phyloP scores from a whole-genome alignment of 2,888 invertebrate species.

The Tridacna crocea region DNA sequence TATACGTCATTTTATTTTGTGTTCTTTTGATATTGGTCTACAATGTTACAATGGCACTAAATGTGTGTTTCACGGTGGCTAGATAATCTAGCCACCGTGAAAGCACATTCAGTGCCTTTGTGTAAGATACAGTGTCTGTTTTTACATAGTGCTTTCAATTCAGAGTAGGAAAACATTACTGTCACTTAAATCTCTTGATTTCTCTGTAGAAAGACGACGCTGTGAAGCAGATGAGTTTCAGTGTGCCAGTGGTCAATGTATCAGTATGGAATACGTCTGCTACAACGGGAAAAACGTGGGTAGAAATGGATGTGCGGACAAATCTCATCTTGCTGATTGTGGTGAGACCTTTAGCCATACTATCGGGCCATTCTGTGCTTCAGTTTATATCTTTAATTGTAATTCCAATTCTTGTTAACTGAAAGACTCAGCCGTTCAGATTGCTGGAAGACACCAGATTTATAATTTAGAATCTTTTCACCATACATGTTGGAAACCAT shows the following conservation, averaged over 20 bases:
- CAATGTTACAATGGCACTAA: too few species aligned
- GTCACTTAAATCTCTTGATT: too few species aligned
- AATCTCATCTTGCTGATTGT: constrained; percentile 84
- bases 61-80: too few species aligned
- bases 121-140: too few species aligned
- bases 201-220: neutral
- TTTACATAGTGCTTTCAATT: too few species aligned
- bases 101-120: too few species aligned
- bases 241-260: constrained; percentile 83
- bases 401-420: neutral
- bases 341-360: constrained; percentile 76
- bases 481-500: too few species aligned
- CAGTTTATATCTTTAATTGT: neutral
- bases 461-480: too few species aligned
- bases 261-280: constrained; percentile 72
- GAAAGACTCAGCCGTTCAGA: neutral
- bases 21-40: too few species aligned
- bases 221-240: constrained; percentile 77
- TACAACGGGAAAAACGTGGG: constrained; percentile 70
- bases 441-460: neutral
- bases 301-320: constrained; percentile 82
- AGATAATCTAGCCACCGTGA: too few species aligned
- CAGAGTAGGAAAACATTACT: too few species aligned
- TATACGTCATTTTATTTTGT: too few species aligned
- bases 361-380: neutral